Conservation (phyloP, 2,797 vertebrate species). For the Chloroceryle inda region DNA sequence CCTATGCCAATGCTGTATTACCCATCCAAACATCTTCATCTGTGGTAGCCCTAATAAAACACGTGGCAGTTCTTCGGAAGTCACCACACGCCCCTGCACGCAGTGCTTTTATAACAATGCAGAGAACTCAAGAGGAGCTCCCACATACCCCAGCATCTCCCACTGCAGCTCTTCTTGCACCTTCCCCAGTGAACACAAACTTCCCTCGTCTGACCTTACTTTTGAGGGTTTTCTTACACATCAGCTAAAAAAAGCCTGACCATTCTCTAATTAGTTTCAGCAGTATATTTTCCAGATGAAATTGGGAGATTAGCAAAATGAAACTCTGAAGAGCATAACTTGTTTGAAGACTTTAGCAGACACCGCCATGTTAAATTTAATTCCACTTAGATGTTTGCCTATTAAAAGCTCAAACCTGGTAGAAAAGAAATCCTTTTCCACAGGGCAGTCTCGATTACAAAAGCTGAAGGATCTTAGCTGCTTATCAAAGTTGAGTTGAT, state of each 20-base stretch:
- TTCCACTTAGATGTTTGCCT: background rate
- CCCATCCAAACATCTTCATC: background rate
- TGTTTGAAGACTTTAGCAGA: background rate
- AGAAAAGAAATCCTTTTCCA: background rate
- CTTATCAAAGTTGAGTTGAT: background rate
- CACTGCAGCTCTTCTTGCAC: background rate
- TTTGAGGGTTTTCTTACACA: background rate
- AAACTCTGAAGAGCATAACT: background rate
- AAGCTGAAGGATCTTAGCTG: background rate
- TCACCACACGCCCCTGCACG: rapidly evolving
- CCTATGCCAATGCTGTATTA: background rate
- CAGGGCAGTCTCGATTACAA: background rate
- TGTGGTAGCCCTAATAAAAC: background rate
- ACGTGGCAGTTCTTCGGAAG: rapidly evolving
- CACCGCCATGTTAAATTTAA: background rate
- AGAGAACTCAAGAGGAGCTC: background rate
- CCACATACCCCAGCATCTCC: background rate
- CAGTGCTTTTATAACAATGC: background rate
- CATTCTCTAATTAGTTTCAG: background rate
- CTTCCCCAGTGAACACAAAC: background rate
- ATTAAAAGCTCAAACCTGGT: background rate
- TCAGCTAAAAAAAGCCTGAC: background rate
- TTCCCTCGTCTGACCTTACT: background rate
- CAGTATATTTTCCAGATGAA: background rate
- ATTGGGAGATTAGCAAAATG: background rate